Evolutionary conservation across 2,797 vertebrate species (phyloP).

Genomic region (Muscicapa comitata): DNA sequence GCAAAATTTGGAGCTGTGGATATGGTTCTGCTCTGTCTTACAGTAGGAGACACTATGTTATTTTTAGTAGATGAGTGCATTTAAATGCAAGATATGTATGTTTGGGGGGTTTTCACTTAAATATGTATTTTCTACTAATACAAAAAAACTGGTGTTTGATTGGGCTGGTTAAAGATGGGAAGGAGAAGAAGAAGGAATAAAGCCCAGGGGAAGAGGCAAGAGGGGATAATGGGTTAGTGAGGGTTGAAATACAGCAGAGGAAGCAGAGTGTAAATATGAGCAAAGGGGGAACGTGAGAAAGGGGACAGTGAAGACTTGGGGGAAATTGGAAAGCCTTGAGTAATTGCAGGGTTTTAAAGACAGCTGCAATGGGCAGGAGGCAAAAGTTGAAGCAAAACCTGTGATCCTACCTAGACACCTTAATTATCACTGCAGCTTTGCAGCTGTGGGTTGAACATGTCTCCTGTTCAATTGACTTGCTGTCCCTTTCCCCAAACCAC

Average conservation of each 20-base stretch:
- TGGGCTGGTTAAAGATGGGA: background rate
- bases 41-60: rapidly evolving
- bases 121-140: background rate
- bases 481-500: constrained; percentile 26
- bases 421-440: background rate
- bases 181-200: background rate
- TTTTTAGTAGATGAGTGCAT: background rate
- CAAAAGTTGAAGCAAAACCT: constrained; percentile 26
- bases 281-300: background rate
- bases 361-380: background rate
- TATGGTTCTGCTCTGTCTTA: background rate
- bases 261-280: background rate
- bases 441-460: background rate
- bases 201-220: background rate
- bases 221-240: background rate
- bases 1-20: background rate
- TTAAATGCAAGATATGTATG: background rate
- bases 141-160: background rate
- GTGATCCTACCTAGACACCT: constrained; percentile 4
- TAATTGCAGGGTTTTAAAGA: constrained; percentile 8
- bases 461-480: constrained; percentile 22
- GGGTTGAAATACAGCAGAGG: background rate
- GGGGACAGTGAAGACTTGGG: background rate
- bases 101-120: background rate
- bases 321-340: constrained; percentile 12